These are phyloP conservation scores for Lottia gigantea DNA, from an alignment of 2,888 invertebrate genomes.

Conservation along the genomic window DNA sequence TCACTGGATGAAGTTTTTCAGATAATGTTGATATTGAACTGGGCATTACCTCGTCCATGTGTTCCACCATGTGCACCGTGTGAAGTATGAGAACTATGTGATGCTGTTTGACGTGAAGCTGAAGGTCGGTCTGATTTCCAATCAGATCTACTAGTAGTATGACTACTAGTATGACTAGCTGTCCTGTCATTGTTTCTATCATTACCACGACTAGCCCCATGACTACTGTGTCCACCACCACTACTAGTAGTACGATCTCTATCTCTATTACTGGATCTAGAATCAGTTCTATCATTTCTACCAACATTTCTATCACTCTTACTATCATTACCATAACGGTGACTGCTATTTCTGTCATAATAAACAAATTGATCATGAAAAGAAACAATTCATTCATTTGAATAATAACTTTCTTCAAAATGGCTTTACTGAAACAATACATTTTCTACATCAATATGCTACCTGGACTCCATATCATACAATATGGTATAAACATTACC, in stretches of 20 bases:
- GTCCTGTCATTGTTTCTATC: background rate
- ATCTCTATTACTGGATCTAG: background rate
- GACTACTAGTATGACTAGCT: background rate
- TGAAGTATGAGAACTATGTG: too few species aligned
- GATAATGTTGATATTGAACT: too few species aligned
- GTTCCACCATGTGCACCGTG: too few species aligned
- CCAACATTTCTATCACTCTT: background rate
- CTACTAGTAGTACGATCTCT: background rate
- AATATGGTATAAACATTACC: too few species aligned
- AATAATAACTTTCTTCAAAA: too few species aligned
- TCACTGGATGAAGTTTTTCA: too few species aligned
- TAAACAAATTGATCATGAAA: background rate
- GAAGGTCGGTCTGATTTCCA: background rate
- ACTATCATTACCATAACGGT: background rate
- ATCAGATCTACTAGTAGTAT: background rate
- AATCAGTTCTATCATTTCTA: background rate
- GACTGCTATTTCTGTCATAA: background rate
- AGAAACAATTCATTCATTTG: background rate
- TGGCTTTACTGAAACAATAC: too few species aligned
- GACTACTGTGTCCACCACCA: background rate
- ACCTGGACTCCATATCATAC: too few species aligned
- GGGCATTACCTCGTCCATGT: too few species aligned
- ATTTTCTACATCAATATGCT: too few species aligned
- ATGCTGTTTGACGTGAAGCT: too few species aligned
- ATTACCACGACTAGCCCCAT: background rate